phyloP scores from a whole-genome alignment of 1,140 invertebrate genomes.

The Harpegnathos saltator region DNA sequence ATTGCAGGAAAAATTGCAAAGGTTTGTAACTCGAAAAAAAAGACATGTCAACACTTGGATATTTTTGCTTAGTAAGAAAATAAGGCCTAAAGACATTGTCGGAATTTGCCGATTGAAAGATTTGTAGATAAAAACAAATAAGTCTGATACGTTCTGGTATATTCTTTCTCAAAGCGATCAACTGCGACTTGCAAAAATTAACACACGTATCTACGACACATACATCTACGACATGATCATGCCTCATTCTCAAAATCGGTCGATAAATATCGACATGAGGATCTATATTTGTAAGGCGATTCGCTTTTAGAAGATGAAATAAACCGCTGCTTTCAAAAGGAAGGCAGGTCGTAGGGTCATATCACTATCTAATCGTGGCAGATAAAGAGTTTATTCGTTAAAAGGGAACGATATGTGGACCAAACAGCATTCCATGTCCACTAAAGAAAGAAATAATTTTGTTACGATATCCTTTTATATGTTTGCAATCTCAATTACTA shows the following conservation, averaged over 20 bases:
- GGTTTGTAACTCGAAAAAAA: too few relatives aligned
- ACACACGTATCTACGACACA: too few relatives aligned
- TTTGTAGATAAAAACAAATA: too few relatives aligned
- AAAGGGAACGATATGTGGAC: constrained; percentile 77
- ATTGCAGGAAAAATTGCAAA: constrained; percentile 25
- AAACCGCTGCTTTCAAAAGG: constrained; percentile 71
- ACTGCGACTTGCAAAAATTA: neutral
- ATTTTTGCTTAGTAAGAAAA: too few relatives aligned
- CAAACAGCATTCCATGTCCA: constrained; percentile 74
- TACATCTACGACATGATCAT: too few relatives aligned
- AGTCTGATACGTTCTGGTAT: too few relatives aligned
- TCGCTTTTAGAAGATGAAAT: constrained; percentile 70
- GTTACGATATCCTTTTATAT: neutral
- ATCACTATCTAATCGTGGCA: constrained; percentile 81
- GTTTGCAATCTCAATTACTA: neutral
- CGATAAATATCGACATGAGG: neutral
- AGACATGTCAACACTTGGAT: too few relatives aligned
- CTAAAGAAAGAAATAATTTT: constrained; percentile 31
- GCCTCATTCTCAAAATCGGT: neutral
- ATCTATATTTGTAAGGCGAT: constrained; percentile 26
- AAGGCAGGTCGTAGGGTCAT: constrained; percentile 81
- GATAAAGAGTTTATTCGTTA: constrained; percentile 80
- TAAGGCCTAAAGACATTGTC: too few relatives aligned
- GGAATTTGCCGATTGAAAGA: too few relatives aligned
- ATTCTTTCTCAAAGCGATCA: neutral